phyloP scores from a whole-genome alignment of 2,113 vertebrate species.

The Sminthopsis crassicaudata region DNA sequence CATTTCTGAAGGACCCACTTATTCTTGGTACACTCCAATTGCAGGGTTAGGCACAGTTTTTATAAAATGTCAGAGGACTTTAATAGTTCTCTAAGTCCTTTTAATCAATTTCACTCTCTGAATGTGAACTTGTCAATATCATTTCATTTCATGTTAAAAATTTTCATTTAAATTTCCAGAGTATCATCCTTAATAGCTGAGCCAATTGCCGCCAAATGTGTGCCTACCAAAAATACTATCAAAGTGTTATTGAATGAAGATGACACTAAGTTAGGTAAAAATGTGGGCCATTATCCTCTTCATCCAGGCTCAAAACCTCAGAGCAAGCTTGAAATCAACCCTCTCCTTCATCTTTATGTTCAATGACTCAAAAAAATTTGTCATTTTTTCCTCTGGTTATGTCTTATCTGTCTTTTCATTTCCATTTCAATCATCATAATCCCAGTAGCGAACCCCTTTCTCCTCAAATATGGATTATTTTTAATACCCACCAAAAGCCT shows the following conservation, averaged over 20 bases:
- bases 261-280: background rate
- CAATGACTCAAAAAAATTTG: background rate
- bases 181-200: background rate
- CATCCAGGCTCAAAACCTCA: background rate
- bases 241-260: background rate
- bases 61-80: background rate
- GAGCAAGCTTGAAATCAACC: background rate
- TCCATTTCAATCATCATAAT: background rate
- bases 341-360: background rate
- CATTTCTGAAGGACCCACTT: conserved; percentile 5
- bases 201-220: background rate
- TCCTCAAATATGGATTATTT: background rate
- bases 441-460: background rate
- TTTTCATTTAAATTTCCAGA: background rate
- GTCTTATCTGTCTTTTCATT: background rate
- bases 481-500: background rate
- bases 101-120: background rate
- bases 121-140: conserved; percentile 1
- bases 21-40: background rate
- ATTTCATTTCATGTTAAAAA: background rate
- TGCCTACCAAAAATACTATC: background rate
- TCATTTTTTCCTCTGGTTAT: background rate
- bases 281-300: background rate
- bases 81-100: background rate
- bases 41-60: background rate